Conservation (phyloP, 2,797 vertebrate species). For the Mus caroli region DNA sequence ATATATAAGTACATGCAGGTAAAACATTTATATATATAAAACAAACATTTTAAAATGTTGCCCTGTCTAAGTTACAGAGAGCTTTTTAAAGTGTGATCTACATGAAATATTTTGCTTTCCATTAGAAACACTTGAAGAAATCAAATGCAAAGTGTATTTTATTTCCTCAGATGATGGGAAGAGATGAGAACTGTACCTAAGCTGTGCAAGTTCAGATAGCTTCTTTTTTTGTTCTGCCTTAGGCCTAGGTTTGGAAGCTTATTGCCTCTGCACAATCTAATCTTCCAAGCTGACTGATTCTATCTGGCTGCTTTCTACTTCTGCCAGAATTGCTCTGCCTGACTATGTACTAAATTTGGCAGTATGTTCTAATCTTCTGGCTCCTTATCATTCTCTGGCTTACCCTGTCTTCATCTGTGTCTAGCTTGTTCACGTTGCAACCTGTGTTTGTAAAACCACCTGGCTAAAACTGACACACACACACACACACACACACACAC, state of each 20-base stretch:
- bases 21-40: neutral
- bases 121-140: conserved; percentile 43
- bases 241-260: neutral
- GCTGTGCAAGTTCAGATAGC: neutral
- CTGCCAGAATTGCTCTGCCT: neutral
- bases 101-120: neutral
- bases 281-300: neutral
- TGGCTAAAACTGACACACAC: neutral
- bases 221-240: neutral
- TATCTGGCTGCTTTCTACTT: neutral
- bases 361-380: neutral
- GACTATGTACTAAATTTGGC: neutral
- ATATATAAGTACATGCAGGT: neutral
- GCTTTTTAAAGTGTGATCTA: neutral
- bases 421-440: neutral
- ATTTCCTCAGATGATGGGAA: neutral
- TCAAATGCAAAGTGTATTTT: neutral
- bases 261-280: neutral
- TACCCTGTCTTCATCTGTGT: neutral
- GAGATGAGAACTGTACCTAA: neutral
- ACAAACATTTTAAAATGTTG: neutral
- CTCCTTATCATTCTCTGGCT: neutral
- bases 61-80: neutral
- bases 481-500: too few relatives aligned
- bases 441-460: neutral